Evolutionary conservation across 2,113 vertebrate genomes (phyloP), one percentile per base, ranked within the genome.

Genomic region (Alethe diademata): DNA sequence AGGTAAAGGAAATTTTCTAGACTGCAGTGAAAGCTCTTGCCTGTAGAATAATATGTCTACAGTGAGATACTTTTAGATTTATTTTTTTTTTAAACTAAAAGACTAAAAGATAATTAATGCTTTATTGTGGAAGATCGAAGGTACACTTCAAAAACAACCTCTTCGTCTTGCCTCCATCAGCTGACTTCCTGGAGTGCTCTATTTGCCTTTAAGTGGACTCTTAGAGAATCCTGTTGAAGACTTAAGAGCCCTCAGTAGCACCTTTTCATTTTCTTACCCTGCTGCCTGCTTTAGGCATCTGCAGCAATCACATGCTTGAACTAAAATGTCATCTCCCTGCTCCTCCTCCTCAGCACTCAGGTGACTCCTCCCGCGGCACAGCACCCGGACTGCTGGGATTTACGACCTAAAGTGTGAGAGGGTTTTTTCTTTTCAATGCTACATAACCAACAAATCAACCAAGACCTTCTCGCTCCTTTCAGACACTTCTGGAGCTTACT

Each of bases 151-250:
- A 73, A 88, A 72, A 2, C 45, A 67, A 22, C 42, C 71, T 96
- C 73, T 24, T 85, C 75, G 83, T 86, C 78, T 94, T 86, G 26
- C 53, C 86, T 84, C 14, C 36, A 69, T 74, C 86, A 95, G 42
- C 78, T 80, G 78, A 93, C 91, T 96, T 96, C 87, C 93, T 88
- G 85, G 71, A 97, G 86, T 91, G 90, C 57, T 95, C 80, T 79
- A 92, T 96, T 93, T 78, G 53, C 45, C 73, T 94, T 56, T 74
- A 89, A 97, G 95, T 85, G 73, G 88, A 67, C 84, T 85, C 79
- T 60, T 45, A 36, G 43, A 92, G 82, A 83, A 88, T 72, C 53
- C 71, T 7, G 1, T 45, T 14, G 53, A 96, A 94, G 83, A 29
- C 54, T 90, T 86, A 86, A 96, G 95, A 95, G 88, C 78, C 43